These are phyloP conservation scores for Meandrusa payeni DNA, from an alignment of 2,888 invertebrate genomes.

Conservation along the genomic window DNA sequence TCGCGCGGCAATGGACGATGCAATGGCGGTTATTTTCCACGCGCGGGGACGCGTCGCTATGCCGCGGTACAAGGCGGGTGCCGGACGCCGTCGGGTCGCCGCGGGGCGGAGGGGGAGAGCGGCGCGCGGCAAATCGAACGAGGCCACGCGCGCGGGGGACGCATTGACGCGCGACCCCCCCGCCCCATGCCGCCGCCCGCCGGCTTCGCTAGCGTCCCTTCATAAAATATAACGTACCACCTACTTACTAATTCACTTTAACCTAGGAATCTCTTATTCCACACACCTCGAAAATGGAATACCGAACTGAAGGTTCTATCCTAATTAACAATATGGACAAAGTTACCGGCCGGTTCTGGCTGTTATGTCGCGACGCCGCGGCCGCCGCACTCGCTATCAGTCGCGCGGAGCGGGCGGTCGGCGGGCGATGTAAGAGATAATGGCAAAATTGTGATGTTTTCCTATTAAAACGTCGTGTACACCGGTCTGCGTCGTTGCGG, in stretches of 20 bases:
- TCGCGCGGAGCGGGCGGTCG: conserved; percentile 55
- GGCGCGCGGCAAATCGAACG: conserved; percentile 73
- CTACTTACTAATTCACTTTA: conserved; percentile 74
- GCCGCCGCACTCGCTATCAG: conserved; percentile 72
- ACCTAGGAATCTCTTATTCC: conserved; percentile 78
- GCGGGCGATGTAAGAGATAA: conserved; percentile 63
- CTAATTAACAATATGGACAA: conserved; percentile 74
- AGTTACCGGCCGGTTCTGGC: conserved; percentile 58
- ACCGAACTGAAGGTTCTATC: conserved; percentile 65
- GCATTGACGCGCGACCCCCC: conserved; percentile 43
- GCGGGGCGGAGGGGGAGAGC: conserved; percentile 47
- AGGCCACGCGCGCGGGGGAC: conserved; percentile 61
- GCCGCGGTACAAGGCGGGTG: conserved; percentile 54
- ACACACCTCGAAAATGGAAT: conserved; percentile 70
- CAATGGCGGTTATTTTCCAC: conserved; percentile 51
- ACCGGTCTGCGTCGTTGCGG: neutral
- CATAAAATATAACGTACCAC: conserved; percentile 69
- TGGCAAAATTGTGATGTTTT: conserved; percentile 80
- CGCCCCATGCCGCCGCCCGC: conserved; percentile 41
- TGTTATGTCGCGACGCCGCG: conserved; percentile 47
- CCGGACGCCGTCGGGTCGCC: conserved; percentile 37
- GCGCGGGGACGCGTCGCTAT: conserved; percentile 60
- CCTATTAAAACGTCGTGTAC: conserved; percentile 45
- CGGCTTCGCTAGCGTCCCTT: conserved; percentile 58
- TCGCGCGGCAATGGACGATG: conserved; percentile 27